phyloP scores from a whole-genome alignment of 2,888 invertebrate species.

The Operophtera brumata region DNA sequence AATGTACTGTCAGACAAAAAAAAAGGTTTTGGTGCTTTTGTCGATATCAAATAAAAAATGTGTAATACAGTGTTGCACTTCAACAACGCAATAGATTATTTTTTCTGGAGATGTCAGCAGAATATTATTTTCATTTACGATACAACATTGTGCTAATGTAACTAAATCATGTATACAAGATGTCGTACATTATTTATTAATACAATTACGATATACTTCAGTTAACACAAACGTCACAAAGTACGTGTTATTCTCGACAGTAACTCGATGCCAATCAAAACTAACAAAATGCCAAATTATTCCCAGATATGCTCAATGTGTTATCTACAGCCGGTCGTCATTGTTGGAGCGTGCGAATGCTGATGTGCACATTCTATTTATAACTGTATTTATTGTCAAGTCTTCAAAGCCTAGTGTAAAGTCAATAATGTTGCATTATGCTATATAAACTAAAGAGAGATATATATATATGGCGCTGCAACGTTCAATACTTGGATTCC shows the following conservation, averaged over 20 bases:
- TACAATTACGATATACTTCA: conserved; percentile 41
- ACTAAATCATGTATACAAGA: conserved; percentile 44
- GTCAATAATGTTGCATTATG: conserved; percentile 70
- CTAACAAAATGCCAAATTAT: conserved; percentile 59
- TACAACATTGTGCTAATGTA: conserved; percentile 74
- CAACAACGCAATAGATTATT: too few relatives aligned
- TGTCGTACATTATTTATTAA: conserved; percentile 46
- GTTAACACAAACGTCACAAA: conserved; percentile 59
- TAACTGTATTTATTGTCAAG: conserved; percentile 60
- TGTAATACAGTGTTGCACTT: too few relatives aligned
- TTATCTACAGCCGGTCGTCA: conserved; percentile 43
- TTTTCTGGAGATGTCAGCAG: conserved; percentile 35
- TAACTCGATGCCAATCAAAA: conserved; percentile 39
- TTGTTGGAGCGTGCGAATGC: conserved; percentile 48
- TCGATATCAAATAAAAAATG: too few relatives aligned
- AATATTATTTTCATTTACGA: conserved; percentile 49
- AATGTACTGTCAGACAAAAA: too few relatives aligned
- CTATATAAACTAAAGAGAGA: too few relatives aligned
- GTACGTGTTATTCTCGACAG: conserved; percentile 47
- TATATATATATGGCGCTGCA: conserved; percentile 68
- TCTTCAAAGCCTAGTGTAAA: conserved; percentile 65
- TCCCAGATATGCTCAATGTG: conserved; percentile 61
- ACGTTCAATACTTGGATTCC: conserved; percentile 56
- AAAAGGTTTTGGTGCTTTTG: too few relatives aligned
- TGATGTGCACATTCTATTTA: conserved; percentile 71